phyloP scores from a whole-genome alignment of 2,113 vertebrate species.

The Myotis brandtii region DNA sequence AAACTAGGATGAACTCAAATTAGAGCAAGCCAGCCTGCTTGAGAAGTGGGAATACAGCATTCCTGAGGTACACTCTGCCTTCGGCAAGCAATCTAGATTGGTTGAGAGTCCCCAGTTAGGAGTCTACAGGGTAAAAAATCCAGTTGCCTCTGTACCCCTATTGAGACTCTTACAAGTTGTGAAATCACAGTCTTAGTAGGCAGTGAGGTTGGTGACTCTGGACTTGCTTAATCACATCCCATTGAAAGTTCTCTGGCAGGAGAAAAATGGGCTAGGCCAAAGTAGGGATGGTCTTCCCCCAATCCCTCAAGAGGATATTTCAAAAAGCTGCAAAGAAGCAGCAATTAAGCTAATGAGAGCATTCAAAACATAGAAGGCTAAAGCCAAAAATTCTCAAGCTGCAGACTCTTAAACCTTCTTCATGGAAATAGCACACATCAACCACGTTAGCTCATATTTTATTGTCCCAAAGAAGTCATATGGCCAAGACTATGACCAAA shows the following conservation, averaged over 20 bases:
- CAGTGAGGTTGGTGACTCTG: constrained; percentile 35
- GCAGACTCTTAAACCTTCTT: neutral
- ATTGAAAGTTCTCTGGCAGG: neutral
- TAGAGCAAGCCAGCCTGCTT: neutral
- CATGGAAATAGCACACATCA: neutral
- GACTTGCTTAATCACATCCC: constrained; percentile 30
- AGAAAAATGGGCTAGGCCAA: neutral
- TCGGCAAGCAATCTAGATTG: constrained; percentile 2
- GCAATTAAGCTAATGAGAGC: neutral
- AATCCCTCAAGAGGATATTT: neutral
- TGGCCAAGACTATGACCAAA: neutral
- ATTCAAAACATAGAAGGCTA: neutral
- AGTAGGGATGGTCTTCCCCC: neutral
- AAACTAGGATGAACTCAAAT: neutral
- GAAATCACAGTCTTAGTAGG: constrained; percentile 24
- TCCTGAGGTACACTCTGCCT: neutral
- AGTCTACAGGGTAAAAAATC: constrained; percentile 20
- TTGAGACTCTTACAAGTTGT: constrained; percentile 26
- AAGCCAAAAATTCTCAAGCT: neutral
- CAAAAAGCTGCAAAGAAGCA: neutral
- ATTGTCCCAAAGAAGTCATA: constrained; percentile 3
- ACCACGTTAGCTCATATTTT: neutral
- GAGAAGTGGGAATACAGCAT: neutral
- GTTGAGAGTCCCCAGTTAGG: neutral
- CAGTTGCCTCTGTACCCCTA: neutral